phyloP scores from a whole-genome alignment of 2,113 vertebrate genomes.

The Prunella himalayana region DNA sequence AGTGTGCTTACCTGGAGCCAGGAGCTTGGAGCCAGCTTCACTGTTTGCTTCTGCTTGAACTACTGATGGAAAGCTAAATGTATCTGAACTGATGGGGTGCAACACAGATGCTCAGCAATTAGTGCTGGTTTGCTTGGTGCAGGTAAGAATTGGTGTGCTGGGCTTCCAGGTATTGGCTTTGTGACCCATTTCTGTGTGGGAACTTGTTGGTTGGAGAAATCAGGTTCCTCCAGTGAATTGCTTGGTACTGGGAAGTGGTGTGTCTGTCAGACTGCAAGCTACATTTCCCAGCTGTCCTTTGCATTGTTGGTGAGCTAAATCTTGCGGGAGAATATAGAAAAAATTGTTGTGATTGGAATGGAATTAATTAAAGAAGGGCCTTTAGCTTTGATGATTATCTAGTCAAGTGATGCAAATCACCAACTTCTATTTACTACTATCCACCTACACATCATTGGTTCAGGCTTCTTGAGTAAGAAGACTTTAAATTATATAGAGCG shows the following conservation, averaged over 20 bases:
- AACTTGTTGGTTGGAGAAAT: neutral
- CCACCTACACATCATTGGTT: neutral
- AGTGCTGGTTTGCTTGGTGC: neutral
- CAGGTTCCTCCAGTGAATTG: neutral
- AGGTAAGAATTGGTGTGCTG: neutral
- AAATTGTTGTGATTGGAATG: neutral
- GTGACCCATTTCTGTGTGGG: neutral
- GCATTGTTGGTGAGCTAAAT: neutral
- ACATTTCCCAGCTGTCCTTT: neutral
- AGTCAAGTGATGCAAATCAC: neutral
- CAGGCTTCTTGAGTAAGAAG: neutral
- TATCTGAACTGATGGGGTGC: neutral
- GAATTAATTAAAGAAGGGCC: neutral
- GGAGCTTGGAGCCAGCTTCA: neutral
- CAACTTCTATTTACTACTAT: neutral
- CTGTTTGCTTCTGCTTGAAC: neutral
- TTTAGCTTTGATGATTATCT: neutral
- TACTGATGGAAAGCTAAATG: neutral
- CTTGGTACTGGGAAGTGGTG: neutral
- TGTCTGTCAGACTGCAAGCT: neutral
- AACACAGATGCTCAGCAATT: neutral
- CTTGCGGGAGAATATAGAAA: neutral
- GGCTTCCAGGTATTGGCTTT: neutral
- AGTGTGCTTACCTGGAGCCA: neutral
- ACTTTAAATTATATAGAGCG: neutral